A percentile compares a stretch with the other conserved stretches of the same genome.
Conservation (phyloP, 2,113 vertebrate genomes). For the Lucifuga dentata region DNA sequence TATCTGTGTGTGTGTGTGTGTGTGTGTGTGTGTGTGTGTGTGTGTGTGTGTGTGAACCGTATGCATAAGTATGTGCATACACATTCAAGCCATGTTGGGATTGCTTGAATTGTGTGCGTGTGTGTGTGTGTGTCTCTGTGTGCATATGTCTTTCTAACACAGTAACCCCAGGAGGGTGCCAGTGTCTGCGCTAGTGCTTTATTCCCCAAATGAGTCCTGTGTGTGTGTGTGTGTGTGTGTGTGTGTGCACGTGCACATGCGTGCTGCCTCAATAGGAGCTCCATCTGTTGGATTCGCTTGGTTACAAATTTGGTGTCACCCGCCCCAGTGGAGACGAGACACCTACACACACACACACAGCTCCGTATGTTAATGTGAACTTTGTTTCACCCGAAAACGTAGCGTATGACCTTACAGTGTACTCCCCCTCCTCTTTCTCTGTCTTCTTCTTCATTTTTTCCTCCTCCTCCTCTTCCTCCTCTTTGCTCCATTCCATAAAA, state of each 20-base stretch:
- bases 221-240: neutral
- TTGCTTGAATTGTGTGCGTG: conserved; percentile 3
- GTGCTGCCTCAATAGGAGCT: conserved; percentile 50
- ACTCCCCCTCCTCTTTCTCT: conserved; percentile 76
- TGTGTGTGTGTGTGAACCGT: conserved; percentile 1
- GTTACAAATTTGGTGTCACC: conserved; percentile 76
- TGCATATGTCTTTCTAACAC: conserved; percentile 16
- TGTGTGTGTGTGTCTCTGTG: conserved; percentile 12
- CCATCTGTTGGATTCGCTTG: conserved; percentile 82
- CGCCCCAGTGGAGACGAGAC: conserved; percentile 60
- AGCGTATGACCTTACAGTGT: conserved; percentile 90
- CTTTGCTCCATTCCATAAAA: conserved; percentile 13
- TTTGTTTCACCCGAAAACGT: conserved; percentile 91
- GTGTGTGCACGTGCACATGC: conserved; percentile 20
- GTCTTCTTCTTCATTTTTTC: conserved; percentile 35
- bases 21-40: conserved; percentile 15
- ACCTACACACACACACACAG: conserved; percentile 26
- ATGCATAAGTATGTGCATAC: neutral
- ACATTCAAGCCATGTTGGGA: neutral
- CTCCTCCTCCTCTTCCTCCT: conserved; percentile 20
- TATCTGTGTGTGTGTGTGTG: conserved; percentile 10
- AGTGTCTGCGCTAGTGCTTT: conserved; percentile 54
- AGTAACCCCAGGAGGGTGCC: conserved; percentile 55
- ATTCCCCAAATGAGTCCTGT: conserved; percentile 65
- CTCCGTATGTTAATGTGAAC: conserved; percentile 96